Evolutionary conservation across 2,888 invertebrate genomes (phyloP), one percentile per base, ranked within the genome.

Genomic region (Heliconius charithonia): DNA sequence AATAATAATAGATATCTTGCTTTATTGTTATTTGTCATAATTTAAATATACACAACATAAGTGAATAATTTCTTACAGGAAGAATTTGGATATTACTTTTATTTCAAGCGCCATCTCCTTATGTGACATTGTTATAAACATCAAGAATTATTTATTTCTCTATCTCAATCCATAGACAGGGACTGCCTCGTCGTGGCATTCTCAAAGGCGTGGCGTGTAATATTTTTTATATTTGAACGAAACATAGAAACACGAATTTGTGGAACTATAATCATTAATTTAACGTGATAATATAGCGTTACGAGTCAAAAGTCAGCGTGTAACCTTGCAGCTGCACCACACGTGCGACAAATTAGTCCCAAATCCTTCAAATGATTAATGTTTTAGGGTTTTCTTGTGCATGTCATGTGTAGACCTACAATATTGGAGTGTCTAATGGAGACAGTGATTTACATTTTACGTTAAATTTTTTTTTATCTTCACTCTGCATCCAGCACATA

Each of bases 341-440:
- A 94, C 87, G 91, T 94, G 94, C 89, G 90, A 88, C 90, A 81
- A 77, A 79, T 79, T 79, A 62, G 89, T 84, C 82, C 85, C 25
- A 82, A 87, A 87, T 85, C 86, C 92, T 91, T 87, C 83, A n/a
- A 66, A 87, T 92, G 92, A 93, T 94, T 93, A 92, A 94, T 91
- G 71, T 62, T 72, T 51, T 75, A 13, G 76, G 77, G 66, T 29
- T 67, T 71, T 75, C 66, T 63, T 77, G 79, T 71, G 75, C 80
- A 70, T 74, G 76, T 79, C 75, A 73, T 63, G 70, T 71, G 70
- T 56, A 29, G 79, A 66, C 25, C 62, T 79, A 62, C 25, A 62
- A 62, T 19, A 22, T 73, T 63, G 32, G n/a, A 32, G 19, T 51
- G 59, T 10, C 25, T 29, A 56, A 12, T 62, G 56, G 37, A 27